phyloP scores from a whole-genome alignment of 2,113 vertebrate genomes.

The Aix galericulata region DNA sequence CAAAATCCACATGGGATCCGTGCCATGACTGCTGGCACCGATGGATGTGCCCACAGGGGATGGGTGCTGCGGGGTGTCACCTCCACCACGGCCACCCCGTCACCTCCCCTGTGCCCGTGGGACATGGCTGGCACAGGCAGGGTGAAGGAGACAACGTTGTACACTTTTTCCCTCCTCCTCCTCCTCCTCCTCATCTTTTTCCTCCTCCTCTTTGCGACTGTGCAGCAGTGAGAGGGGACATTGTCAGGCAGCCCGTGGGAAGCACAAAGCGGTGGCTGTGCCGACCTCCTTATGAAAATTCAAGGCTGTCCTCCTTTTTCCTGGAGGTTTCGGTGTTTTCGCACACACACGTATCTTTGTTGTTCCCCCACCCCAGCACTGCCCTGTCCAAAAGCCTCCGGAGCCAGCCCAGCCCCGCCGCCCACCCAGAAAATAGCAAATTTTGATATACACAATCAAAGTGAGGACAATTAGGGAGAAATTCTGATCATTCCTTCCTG shows the following conservation, averaged over 20 bases:
- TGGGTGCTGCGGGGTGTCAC: not conserved
- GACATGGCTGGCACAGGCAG: not conserved
- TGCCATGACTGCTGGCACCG: not conserved
- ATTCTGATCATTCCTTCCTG: not conserved
- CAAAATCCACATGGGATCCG: fast-evolving
- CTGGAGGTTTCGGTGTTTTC: not conserved
- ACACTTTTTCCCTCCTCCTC: not conserved
- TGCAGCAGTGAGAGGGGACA: constrained; percentile 38
- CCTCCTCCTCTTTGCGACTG: constrained; percentile 29
- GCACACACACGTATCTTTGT: constrained; percentile 34
- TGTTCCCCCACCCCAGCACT: not conserved
- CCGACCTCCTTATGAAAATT: constrained; percentile 50
- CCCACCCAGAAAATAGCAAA: not conserved
- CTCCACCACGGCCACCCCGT: not conserved
- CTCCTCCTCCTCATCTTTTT: not conserved
- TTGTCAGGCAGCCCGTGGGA: constrained; percentile 47
- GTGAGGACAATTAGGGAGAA: not conserved
- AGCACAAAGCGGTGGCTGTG: constrained; percentile 57
- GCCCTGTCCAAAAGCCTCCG: not conserved
- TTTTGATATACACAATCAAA: not conserved
- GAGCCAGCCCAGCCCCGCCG: not conserved
- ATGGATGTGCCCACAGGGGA: not conserved
- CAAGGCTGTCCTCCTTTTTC: constrained; percentile 32
- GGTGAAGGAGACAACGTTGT: not conserved
- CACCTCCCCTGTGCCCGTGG: not conserved